A percentile compares a stretch with the other conserved stretches of the same genome.
phyloP scores from a whole-genome alignment of 2,888 invertebrate genomes.

The Amphipyra tragopoginis region DNA sequence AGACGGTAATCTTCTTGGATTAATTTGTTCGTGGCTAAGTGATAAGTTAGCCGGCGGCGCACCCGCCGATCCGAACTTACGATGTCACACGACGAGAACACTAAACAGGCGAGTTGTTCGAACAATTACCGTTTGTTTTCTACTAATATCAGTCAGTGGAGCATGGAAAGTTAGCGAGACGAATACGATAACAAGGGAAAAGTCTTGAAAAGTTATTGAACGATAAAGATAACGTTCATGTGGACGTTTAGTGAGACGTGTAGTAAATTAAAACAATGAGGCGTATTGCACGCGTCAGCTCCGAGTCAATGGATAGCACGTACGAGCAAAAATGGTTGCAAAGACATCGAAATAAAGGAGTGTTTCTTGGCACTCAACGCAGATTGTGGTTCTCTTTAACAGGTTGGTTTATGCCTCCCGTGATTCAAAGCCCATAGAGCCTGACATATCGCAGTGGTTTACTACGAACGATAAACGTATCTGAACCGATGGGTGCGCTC shows the following conservation, averaged over 20 bases:
- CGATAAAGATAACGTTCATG: slow-evolving; percentile 75
- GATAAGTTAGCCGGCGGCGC: slow-evolving; percentile 79
- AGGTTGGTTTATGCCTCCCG: slow-evolving; percentile 75
- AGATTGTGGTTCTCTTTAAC: slow-evolving; percentile 70
- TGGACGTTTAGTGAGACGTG: slow-evolving; percentile 69
- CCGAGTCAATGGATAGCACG: slow-evolving; percentile 53
- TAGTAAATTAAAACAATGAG: slow-evolving; percentile 80
- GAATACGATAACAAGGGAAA: slow-evolving; percentile 59
- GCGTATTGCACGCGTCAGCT: slow-evolving; percentile 64
- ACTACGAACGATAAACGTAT: slow-evolving; percentile 81
- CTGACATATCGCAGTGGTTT: slow-evolving; percentile 80
- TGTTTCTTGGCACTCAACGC: slow-evolving; percentile 60
- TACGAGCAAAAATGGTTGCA: slow-evolving; percentile 65
- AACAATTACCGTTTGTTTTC: slow-evolving; percentile 65
- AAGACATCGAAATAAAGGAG: slow-evolving; percentile 67
- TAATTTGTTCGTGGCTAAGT: slow-evolving; percentile 86
- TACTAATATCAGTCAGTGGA: slow-evolving; percentile 62
- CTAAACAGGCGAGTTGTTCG: slow-evolving; percentile 65
- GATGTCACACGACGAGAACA: slow-evolving; percentile 66
- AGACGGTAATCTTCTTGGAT: slow-evolving; percentile 83
- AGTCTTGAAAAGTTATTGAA: slow-evolving; percentile 68
- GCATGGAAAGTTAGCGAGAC: slow-evolving; percentile 58
- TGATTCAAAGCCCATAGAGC: slow-evolving; percentile 78
- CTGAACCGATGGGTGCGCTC: slow-evolving; percentile 64
- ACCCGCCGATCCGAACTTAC: slow-evolving; percentile 73